phyloP scores from a whole-genome alignment of 2,797 vertebrate species.

The Falco naumanni region DNA sequence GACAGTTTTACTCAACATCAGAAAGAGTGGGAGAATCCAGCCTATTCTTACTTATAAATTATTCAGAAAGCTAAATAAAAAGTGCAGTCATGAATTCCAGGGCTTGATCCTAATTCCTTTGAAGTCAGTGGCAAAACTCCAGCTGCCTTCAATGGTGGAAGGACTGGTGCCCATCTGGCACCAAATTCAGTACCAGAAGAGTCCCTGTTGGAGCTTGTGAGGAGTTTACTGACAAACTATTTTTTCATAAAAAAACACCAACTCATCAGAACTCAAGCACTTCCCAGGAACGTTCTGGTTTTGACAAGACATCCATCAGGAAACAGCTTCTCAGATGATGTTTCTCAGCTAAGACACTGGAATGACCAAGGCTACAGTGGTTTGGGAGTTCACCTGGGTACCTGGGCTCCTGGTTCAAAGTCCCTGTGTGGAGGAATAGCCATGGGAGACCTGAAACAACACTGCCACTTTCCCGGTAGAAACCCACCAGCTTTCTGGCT shows the following conservation, averaged over 20 bases:
- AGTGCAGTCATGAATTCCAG: conserved; percentile 53
- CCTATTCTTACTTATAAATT: conserved; percentile 58
- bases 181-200: conserved; percentile 14
- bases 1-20: conserved; percentile 42
- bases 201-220: neutral
- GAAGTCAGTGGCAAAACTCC: conserved; percentile 55
- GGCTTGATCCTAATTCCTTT: conserved; percentile 57
- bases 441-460: neutral
- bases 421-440: neutral
- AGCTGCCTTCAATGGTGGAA: conserved; percentile 15
- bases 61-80: conserved; percentile 63
- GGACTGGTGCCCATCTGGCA: conserved; percentile 50
- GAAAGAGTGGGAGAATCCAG: conserved; percentile 35
- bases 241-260: neutral
- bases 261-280: neutral
- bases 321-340: neutral
- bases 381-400: neutral
- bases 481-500: neutral
- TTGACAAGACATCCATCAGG: conserved; percentile 4
- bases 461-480: neutral
- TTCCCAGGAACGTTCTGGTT: neutral
- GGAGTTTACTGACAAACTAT: neutral
- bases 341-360: neutral
- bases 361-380: neutral
- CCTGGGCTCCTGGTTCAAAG: neutral